These are phyloP conservation scores for Halichondria panicea DNA, from an alignment of 37 sponge, comb jelly and placozoan genomes.

Conservation along the genomic window DNA sequence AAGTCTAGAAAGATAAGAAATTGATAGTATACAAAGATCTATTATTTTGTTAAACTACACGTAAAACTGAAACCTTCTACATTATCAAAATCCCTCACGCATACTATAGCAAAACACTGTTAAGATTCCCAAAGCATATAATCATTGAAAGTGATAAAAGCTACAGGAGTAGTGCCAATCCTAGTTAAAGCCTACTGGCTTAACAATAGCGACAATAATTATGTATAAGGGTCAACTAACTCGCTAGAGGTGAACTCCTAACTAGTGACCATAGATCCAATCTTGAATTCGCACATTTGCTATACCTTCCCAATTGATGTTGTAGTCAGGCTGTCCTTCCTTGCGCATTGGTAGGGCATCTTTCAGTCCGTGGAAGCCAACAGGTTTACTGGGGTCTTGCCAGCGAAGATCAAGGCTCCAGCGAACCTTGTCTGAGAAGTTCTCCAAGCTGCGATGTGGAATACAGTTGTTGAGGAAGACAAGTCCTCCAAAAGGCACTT, in stretches of 20 bases:
- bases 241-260: too few species aligned
- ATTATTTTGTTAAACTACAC: neutral
- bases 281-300: too few species aligned
- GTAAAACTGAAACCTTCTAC: neutral
- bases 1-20: conserved; percentile 9
- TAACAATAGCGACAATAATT: neutral
- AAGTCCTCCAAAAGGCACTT: conserved; percentile 71
- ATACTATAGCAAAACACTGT: neutral
- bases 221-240: too few species aligned
- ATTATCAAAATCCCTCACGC: neutral
- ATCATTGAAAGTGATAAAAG: neutral
- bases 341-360: conserved; percentile 54
- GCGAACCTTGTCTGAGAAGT: conserved; percentile 58
- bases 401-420: conserved; percentile 87
- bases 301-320: conserved; percentile 55
- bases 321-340: conserved; percentile 34
- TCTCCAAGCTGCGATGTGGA: conserved; percentile 76
- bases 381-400: conserved; percentile 55
- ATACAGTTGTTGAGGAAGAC: conserved; percentile 71
- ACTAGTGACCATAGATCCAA: too few species aligned
- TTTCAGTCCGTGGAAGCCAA: conserved; percentile 67
- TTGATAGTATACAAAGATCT: neutral
- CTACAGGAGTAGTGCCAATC: neutral
- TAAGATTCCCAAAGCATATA: neutral
- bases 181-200: neutral